Percentiles rank a stretch among this genome's conserved stretches.
phyloP scores from a whole-genome alignment of 2,113 vertebrate species.

The Rhodinocichla rosea region DNA sequence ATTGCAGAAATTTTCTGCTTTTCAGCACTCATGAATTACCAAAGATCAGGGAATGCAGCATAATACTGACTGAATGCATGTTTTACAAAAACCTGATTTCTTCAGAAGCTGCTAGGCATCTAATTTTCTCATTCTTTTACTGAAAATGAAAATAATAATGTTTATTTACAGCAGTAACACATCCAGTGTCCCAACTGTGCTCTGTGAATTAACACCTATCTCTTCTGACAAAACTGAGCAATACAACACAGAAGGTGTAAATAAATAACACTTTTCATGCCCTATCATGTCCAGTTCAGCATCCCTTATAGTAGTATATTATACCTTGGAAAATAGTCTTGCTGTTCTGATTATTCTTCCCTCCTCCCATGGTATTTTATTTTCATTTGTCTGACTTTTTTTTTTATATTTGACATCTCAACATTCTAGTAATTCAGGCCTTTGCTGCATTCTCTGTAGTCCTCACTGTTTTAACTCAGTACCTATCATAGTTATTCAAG shows the following conservation, averaged over 20 bases:
- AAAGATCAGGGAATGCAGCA: neutral
- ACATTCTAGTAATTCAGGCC: neutral
- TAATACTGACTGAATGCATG: neutral
- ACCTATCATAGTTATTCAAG: neutral
- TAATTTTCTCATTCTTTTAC: neutral
- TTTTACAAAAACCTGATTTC: neutral
- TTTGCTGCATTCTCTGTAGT: neutral
- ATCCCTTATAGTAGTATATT: neutral
- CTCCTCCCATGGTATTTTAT: neutral
- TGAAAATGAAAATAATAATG: neutral
- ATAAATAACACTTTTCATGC: slow-evolving; percentile 28
- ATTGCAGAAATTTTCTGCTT: neutral
- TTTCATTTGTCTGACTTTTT: neutral
- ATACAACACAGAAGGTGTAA: neutral
- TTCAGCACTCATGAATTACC: neutral
- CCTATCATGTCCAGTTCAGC: neutral
- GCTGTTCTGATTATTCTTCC: neutral
- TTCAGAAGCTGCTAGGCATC: neutral
- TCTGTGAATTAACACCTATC: slow-evolving; percentile 25
- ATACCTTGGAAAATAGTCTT: neutral
- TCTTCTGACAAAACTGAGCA: neutral
- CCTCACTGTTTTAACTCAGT: neutral
- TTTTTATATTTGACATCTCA: neutral
- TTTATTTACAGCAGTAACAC: neutral
- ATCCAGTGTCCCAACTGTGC: neutral